phyloP scores from a whole-genome alignment of 2,113 vertebrate genomes.

The Columba janthina region DNA sequence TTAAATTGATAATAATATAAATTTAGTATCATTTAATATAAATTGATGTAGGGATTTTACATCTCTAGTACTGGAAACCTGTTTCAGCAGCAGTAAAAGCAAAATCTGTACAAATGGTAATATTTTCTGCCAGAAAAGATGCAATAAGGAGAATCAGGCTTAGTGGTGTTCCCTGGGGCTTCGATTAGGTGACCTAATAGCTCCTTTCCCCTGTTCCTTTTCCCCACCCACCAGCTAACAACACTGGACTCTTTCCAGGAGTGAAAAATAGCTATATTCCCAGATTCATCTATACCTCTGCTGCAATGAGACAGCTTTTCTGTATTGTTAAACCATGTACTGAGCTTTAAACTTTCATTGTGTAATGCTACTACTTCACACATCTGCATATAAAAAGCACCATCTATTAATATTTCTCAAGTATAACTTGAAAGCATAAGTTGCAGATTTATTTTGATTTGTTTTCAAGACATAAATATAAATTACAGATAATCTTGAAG shows the following conservation, averaged over 20 bases:
- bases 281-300: background rate
- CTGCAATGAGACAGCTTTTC: background rate
- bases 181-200: constrained; percentile 40
- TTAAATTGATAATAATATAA: too few species aligned
- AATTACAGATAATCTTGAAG: background rate
- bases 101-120: background rate
- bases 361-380: background rate
- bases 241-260: constrained; percentile 8
- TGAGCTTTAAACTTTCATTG: background rate
- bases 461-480: background rate
- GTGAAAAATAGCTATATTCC: background rate
- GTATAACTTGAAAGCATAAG: accelerated
- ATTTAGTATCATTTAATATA: too few species aligned
- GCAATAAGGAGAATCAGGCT: background rate
- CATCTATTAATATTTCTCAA: background rate
- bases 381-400: background rate
- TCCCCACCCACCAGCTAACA: constrained; percentile 6
- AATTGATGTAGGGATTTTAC: background rate
- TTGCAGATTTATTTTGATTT: background rate
- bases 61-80: background rate
- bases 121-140: background rate
- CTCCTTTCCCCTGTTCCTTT: constrained; percentile 18
- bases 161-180: background rate
- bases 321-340: background rate
- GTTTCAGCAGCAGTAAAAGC: background rate